phyloP scores from a whole-genome alignment of 2,888 invertebrate species.

The Melolontha melolontha region DNA sequence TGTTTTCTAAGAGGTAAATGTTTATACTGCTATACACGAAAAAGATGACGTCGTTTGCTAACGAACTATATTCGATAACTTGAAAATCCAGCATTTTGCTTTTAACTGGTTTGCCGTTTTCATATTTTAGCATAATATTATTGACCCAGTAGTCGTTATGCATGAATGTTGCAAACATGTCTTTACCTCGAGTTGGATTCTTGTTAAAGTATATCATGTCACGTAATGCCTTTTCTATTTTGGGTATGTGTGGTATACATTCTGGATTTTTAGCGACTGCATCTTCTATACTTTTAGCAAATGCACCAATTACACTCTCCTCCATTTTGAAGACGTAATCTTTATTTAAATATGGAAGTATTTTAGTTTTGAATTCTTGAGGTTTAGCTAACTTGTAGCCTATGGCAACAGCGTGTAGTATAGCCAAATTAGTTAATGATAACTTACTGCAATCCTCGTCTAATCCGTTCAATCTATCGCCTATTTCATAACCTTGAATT shows the following conservation, averaged over 20 bases:
- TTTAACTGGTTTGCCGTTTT: constrained; percentile 45
- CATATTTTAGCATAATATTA: constrained; percentile 68
- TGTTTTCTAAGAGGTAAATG: constrained; percentile 58
- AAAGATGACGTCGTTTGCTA: constrained; percentile 68
- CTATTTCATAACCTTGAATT: constrained; percentile 63
- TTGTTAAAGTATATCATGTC: constrained; percentile 57
- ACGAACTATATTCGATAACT: constrained; percentile 66
- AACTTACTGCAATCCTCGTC: constrained; percentile 65
- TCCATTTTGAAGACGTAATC: constrained; percentile 30
- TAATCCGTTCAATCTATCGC: constrained; percentile 65
- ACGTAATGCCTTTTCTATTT: constrained; percentile 41
- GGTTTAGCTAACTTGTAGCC: constrained; percentile 66
- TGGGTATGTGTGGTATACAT: constrained; percentile 41
- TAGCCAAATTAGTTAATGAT: constrained; percentile 65
- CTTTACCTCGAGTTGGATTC: constrained; percentile 56
- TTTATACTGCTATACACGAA: constrained; percentile 68
- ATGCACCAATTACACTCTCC: constrained; percentile 39
- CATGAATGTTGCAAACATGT: constrained; percentile 68
- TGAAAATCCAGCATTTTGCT: constrained; percentile 72
- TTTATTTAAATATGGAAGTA: constrained; percentile 58
- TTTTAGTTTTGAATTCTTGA: constrained; percentile 58
- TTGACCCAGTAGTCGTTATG: constrained; percentile 73
- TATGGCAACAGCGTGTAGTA: constrained; percentile 68
- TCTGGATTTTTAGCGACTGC: constrained; percentile 43
- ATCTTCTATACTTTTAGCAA: constrained; percentile 40